These are phyloP conservation scores for Megaustenia siamemsis DNA, from an alignment of 2,888 invertebrate genomes.

Conservation along the genomic window DNA sequence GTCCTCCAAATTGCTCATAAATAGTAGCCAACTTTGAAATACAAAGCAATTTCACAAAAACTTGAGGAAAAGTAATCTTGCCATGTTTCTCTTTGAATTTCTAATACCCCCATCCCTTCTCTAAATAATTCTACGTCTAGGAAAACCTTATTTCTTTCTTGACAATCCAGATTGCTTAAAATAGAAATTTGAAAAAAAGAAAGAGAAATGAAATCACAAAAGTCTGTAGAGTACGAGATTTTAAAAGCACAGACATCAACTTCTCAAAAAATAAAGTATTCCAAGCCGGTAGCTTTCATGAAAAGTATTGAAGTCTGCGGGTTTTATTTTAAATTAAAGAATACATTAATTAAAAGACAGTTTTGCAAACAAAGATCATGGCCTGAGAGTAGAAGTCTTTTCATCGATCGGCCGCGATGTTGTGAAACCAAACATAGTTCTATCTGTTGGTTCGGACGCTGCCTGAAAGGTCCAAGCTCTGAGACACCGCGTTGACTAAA, in stretches of 20 bases:
- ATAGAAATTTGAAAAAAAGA: background rate
- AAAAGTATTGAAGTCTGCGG: background rate
- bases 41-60: too few species aligned
- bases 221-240: background rate
- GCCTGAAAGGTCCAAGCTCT: background rate
- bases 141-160: too few species aligned
- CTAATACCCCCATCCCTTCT: too few species aligned
- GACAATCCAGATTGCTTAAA: too few species aligned
- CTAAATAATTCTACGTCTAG: too few species aligned
- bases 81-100: too few species aligned
- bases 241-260: background rate
- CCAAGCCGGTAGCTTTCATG: background rate
- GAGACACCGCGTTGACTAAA: conserved; percentile 14
- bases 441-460: background rate
- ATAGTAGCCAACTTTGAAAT: too few species aligned
- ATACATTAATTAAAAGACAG: background rate
- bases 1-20: too few species aligned
- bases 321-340: background rate
- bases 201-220: background rate
- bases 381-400: background rate
- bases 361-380: background rate
- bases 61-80: too few species aligned
- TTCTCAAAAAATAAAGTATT: background rate
- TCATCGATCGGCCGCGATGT: background rate
- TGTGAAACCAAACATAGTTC: conserved; percentile 8